A percentile compares a stretch with the other conserved stretches of the same genome.
phyloP scores from a whole-genome alignment of 2,888 invertebrate species.

The Macaria notata region DNA sequence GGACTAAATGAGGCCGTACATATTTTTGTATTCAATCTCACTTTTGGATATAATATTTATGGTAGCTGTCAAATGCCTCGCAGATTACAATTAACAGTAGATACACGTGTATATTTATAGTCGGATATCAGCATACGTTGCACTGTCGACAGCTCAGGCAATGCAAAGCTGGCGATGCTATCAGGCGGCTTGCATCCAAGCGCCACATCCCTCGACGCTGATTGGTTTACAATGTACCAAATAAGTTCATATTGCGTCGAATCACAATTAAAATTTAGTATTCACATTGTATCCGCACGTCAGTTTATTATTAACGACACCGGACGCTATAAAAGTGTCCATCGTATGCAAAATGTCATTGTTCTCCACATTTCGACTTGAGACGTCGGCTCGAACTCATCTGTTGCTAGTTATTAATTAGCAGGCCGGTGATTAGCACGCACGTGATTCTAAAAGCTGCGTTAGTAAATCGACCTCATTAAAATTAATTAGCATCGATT shows the following conservation, averaged over 20 bases:
- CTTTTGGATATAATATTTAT: too few species aligned
- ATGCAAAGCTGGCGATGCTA: not conserved
- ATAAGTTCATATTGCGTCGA: constrained; percentile 26
- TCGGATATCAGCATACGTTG: too few species aligned
- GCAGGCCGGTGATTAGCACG: not conserved
- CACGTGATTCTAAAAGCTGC: not conserved
- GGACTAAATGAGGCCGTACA: too few species aligned
- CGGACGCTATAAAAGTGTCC: constrained; percentile 56
- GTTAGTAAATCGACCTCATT: not conserved
- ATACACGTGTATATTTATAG: too few species aligned
- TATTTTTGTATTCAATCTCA: too few species aligned
- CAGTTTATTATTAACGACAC: constrained; percentile 45
- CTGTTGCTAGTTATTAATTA: constrained; percentile 5
- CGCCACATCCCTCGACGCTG: constrained; percentile 23
- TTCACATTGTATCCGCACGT: constrained; percentile 43
- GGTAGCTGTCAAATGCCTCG: too few species aligned
- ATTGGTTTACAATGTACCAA: constrained; percentile 31
- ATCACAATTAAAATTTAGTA: constrained; percentile 37
- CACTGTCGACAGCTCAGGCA: not conserved
- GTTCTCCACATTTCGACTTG: constrained; percentile 32
- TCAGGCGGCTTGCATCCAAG: constrained; percentile 9
- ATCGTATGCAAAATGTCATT: constrained; percentile 46
- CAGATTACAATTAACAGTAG: too few species aligned
- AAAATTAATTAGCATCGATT: not conserved
- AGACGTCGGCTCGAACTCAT: constrained; percentile 23